phyloP scores from a whole-genome alignment of 2,888 invertebrate species.

The Cyclophora punctaria region DNA sequence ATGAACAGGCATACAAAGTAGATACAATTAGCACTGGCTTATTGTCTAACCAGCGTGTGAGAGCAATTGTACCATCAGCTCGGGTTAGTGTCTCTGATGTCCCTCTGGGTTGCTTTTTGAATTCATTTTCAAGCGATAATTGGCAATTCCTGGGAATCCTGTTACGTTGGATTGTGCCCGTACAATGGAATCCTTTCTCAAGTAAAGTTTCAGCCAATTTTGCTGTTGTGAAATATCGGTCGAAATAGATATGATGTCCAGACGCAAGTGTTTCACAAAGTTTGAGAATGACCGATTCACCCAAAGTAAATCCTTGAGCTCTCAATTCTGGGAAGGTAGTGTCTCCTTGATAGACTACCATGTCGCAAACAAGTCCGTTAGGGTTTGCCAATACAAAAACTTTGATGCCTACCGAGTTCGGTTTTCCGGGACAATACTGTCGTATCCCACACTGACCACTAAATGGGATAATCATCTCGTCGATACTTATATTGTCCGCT shows the following conservation, averaged over 20 bases:
- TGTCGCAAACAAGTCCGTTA: constrained; percentile 11
- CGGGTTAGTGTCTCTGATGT: neutral
- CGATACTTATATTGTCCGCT: constrained; percentile 3
- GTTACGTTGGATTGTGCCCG: constrained; percentile 4
- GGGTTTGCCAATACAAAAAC: constrained; percentile 15
- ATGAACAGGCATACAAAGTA: neutral
- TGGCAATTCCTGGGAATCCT: neutral
- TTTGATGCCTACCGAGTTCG: constrained; percentile 14
- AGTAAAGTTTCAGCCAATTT: constrained; percentile 2
- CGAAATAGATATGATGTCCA: constrained; percentile 2
- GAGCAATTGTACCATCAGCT: constrained; percentile 1
- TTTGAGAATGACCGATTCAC: constrained; percentile 2
- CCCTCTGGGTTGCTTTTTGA: constrained; percentile 4
- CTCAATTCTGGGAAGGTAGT: constrained; percentile 8
- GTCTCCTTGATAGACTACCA: constrained; percentile 12
- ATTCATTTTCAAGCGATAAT: neutral
- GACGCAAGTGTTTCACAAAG: constrained; percentile 2
- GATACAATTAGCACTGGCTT: constrained; percentile 11
- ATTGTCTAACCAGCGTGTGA: constrained; percentile 16
- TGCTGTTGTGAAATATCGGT: constrained; percentile 3
- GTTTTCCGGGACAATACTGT: constrained; percentile 13
- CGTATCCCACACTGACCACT: constrained; percentile 7
- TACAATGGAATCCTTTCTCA: neutral
- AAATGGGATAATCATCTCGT: constrained; percentile 15
- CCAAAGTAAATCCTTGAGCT: constrained; percentile 1